Percentiles rank a stretch among this genome's conserved stretches.
Conservation (phyloP, 2,113 vertebrate genomes). For the Mungos mungo region DNA sequence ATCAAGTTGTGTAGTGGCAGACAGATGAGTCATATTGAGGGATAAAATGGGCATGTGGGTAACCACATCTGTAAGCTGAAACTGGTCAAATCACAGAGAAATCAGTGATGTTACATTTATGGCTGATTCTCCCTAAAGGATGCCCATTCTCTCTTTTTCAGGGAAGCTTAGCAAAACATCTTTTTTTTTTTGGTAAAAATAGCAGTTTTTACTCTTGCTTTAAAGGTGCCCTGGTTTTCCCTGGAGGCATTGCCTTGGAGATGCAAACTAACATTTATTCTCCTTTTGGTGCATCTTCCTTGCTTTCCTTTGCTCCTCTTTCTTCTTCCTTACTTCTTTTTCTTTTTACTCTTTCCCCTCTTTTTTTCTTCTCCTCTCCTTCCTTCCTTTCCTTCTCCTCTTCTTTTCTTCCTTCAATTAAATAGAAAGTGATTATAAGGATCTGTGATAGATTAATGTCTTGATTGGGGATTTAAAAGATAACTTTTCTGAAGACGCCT, state of each 20-base stretch:
- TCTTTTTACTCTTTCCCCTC: neutral
- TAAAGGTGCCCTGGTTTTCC: neutral
- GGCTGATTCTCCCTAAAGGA: neutral
- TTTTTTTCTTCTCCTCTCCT: neutral
- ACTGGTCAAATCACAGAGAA: neutral
- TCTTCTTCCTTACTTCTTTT: neutral
- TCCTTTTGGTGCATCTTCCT: neutral
- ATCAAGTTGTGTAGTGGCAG: neutral
- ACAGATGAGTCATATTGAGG: neutral
- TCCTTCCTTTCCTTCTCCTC: accelerated
- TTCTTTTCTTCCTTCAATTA: neutral
- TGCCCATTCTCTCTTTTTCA: neutral
- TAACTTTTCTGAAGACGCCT: neutral
- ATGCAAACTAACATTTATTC: neutral
- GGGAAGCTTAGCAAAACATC: neutral
- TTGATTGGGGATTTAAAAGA: neutral
- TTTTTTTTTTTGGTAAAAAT: neutral
- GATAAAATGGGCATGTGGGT: neutral
- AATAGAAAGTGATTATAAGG: neutral
- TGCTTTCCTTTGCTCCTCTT: neutral
- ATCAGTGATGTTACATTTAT: neutral
- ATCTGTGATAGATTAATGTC: neutral
- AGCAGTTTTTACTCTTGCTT: neutral
- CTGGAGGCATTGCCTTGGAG: neutral
- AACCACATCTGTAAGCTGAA: neutral